Percentiles rank a stretch among this genome's conserved stretches.
These are phyloP conservation scores for Anisognathus igniventris DNA, from an alignment of 2,797 vertebrate species.

Conservation along the genomic window DNA sequence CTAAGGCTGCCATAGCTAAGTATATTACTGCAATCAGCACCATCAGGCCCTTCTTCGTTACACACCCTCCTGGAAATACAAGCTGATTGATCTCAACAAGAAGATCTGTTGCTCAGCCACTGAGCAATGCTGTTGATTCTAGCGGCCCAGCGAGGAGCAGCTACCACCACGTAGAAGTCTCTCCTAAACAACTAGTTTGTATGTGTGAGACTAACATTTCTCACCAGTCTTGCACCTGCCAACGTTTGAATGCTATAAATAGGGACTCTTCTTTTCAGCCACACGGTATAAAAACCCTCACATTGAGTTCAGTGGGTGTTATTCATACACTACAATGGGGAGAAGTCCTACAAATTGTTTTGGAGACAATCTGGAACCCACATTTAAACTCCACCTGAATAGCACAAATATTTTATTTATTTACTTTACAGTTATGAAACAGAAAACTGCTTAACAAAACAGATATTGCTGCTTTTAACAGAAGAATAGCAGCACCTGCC, in stretches of 20 bases:
- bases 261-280: conserved; percentile 46
- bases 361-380: neutral
- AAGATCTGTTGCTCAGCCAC: neutral
- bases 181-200: conserved; percentile 72
- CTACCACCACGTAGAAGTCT: conserved; percentile 59
- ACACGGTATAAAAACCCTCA: neutral
- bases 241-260: conserved; percentile 58
- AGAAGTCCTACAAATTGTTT: neutral
- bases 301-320: conserved; percentile 13
- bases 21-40: conserved; percentile 64
- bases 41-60: conserved; percentile 58
- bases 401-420: neutral
- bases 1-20: conserved; percentile 70
- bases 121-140: conserved; percentile 29
- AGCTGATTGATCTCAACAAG: conserved; percentile 37
- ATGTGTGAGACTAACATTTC: conserved; percentile 78
- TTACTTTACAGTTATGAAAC: neutral
- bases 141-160: conserved; percentile 32
- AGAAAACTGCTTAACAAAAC: neutral
- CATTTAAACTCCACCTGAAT: neutral
- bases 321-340: neutral
- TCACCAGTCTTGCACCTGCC: conserved; percentile 71
- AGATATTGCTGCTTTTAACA: neutral
- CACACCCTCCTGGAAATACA: conserved; percentile 49
- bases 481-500: conserved; percentile 38